Evolutionary conservation across 2,888 invertebrate genomes (phyloP).

Genomic region (Gymnocheta viridis): DNA sequence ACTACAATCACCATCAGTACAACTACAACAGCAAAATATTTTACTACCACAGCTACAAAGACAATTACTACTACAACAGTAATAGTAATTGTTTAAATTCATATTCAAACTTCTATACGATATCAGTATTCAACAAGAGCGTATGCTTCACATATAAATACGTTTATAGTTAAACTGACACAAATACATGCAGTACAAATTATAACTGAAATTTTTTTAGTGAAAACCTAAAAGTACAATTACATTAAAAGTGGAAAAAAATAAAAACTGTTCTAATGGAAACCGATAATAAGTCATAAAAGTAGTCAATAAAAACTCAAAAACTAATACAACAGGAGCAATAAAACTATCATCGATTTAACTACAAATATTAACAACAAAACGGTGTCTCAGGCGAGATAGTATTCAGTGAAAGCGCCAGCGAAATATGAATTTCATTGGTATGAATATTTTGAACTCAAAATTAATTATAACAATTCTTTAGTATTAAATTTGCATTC

Average conservation of each 20-base stretch:
- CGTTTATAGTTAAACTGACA: slow-evolving; percentile 58
- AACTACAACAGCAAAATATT: slow-evolving; percentile 38
- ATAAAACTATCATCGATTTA: slow-evolving; percentile 42
- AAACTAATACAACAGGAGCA: slow-evolving; percentile 37
- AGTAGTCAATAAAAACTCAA: slow-evolving; percentile 28
- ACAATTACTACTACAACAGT: slow-evolving; percentile 25
- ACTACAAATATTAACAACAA: slow-evolving; percentile 70
- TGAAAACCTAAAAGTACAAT: slow-evolving; percentile 65
- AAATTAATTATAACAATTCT: slow-evolving; percentile 19
- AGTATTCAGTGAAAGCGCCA: slow-evolving; percentile 82
- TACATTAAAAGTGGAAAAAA: slow-evolving; percentile 12
- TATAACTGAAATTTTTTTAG: slow-evolving; percentile 39
- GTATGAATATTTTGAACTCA: slow-evolving; percentile 75
- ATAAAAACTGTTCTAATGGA: slow-evolving; percentile 25
- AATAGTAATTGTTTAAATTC: slow-evolving; percentile 34
- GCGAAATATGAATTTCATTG: slow-evolving; percentile 83
- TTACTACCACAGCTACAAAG: slow-evolving; percentile 10
- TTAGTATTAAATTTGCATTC: slow-evolving; percentile 2
- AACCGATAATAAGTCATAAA: slow-evolving; percentile 25
- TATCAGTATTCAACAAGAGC: slow-evolving; percentile 54
- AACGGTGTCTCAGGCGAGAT: slow-evolving; percentile 81
- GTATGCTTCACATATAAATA: slow-evolving; percentile 60
- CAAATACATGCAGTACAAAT: slow-evolving; percentile 38
- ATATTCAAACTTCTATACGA: slow-evolving; percentile 34
- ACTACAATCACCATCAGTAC: slow-evolving; percentile 47